Base-by-base conservation (phyloP, 1,140 invertebrate genomes). In the Drosophila nigrodunni region DNA sequence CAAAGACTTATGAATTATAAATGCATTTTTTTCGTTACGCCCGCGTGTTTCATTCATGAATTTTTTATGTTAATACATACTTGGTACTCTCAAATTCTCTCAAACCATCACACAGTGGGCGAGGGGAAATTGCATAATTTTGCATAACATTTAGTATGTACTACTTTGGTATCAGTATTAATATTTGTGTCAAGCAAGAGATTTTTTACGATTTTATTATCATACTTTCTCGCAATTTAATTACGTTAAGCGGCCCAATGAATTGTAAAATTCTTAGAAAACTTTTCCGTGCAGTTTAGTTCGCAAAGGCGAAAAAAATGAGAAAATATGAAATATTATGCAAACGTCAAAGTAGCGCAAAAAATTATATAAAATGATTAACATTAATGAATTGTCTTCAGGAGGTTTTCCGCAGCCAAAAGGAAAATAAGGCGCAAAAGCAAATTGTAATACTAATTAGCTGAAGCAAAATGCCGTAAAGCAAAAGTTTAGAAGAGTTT, bases 381-480 rank as follows among this genome's bases (percentile, higher is more conserved):
- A 69, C 88, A 91, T 91, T 91, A 91, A 91, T 91, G 83, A 83
- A 87, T 87, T 83, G 83, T 77, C 71, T 66, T 65, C 67, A 52
- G 57, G 7, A 47, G 55, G 50, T 54, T 57, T 57, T 62, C 61
- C 15, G 44, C 60, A 64, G 68, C n/a, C 54, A 49, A 70, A 76
- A 74, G 55, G 74, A 80, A 80, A 75, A 77, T 58, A 52, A 35
- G 59, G 60, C 66, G 54, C 65, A 89, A 82, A 74, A 64, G 78
- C 76, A 88, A 91, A 89, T 91, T 88, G 88, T 81, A 91, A 91
- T 88, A 82, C 88, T 91, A 91, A 91, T 91, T 91, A 91, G 83
- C 81, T 67, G 66, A 81, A 52, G 78, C 72, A 77, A 70, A 79
- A 79, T 60, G 62, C 67, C 60, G 72, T 64, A 69, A 78, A 71